These are phyloP conservation scores for Eospalax fontanierii DNA, from an alignment of 2,797 vertebrate genomes.

Conservation along the genomic window DNA sequence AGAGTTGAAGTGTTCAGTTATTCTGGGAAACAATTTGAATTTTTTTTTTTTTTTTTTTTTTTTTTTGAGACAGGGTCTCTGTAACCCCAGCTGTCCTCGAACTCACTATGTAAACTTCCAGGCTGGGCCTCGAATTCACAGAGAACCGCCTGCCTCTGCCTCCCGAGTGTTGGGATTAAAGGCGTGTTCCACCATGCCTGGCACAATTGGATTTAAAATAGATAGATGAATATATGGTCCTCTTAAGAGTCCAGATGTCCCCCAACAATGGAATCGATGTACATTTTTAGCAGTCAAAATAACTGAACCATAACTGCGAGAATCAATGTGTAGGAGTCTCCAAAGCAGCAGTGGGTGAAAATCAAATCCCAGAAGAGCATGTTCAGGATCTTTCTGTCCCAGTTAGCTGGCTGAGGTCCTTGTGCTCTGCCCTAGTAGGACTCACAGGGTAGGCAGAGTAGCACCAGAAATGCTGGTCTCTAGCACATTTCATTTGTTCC, in stretches of 20 bases:
- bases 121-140: no score
- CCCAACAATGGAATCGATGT: not conserved
- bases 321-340: not conserved
- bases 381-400: not conserved
- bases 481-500: no score
- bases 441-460: not conserved
- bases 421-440: not conserved
- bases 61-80: no score
- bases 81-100: no score
- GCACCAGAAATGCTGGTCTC: not conserved
- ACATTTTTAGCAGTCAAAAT: not conserved
- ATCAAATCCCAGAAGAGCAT: not conserved
- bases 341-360: not conserved
- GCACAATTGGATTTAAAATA: no score
- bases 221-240: not conserved
- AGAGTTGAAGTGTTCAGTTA: not conserved
- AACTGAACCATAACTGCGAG: not conserved
- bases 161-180: no score
- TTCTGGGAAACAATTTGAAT: not conserved
- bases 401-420: no score
- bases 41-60: no score
- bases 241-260: not conserved
- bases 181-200: no score
- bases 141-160: no score
- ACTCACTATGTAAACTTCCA: no score